Base-by-base conservation (phyloP, 92 coral and sea anemone species). In the Porites rus region DNA sequence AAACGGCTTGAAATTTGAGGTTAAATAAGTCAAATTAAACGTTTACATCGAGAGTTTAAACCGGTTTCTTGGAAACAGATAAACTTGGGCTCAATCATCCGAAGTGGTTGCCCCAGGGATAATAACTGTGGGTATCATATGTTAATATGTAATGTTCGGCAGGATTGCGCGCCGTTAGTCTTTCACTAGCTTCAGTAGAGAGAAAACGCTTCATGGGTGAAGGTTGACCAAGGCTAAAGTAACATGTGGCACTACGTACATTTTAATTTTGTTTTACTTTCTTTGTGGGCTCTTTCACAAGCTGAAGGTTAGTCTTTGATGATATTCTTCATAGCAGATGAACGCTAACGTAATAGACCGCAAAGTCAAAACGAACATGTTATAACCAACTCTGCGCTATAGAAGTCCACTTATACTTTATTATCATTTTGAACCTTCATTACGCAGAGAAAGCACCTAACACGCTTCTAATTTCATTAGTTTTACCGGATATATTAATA, bases 21-120 rank as follows among this genome's bases (percentile, higher is more conserved):
- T 38, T 24, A 8, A 8, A 31, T 7, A 14, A n/a, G 10, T 14
- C 18, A 11, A 5, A 28, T 10, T 38, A 1, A 5, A 8, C 58
- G 25, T 18, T 38, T 20, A 3, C 0, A 31, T 70, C 20, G 50
- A 50, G 8, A 31, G 6, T 70, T n/a, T 70, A 38, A 12, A 19
- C 9, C 18, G 14, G 28, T 62, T 69, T 59, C 25, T 70, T 19
- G 43, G 14, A 81, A 81, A 81, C 86, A 81, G 86, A 81, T 70
- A 5, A 21, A 70, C 19, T 59, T 10, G 43, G 69, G 19, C 52
- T 58, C 59, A 72, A 58, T 77, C 68, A 46, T 31, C 54, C 28
- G 58, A 53, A 11, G 0, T 18, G 2, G 7, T 56, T 58, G 86
- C 86, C 86, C 77, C 77, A 6, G 66, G 86, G 69, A 56, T 38